Percentiles rank a stretch among this genome's conserved stretches.
Conservation (phyloP, 1,140 invertebrate species). For the Nasonia longicornis region DNA sequence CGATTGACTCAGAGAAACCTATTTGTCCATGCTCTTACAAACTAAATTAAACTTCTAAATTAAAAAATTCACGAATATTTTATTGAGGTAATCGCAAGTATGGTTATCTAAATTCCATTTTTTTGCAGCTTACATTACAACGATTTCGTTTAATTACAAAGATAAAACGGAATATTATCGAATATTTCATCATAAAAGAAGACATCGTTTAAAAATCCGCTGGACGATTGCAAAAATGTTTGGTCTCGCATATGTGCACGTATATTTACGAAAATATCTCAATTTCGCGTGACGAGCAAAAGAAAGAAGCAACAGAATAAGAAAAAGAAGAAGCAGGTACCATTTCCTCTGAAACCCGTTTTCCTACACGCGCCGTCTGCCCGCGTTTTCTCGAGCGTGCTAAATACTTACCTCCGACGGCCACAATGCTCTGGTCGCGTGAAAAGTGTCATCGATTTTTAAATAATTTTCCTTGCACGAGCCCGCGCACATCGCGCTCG, state of each 20-base stretch:
- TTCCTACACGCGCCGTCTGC: neutral
- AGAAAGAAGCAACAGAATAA: neutral
- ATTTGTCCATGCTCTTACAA: neutral
- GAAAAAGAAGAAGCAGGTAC: neutral
- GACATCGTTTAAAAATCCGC: no score
- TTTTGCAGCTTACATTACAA: neutral
- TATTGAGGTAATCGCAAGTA: neutral
- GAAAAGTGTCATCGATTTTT: conserved; percentile 1
- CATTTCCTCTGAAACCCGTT: conserved; percentile 17
- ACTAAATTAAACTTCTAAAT: neutral
- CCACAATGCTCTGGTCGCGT: neutral
- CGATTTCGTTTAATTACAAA: neutral
- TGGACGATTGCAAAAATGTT: no score
- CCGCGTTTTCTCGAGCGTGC: conserved; percentile 7
- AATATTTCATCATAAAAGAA: no score
- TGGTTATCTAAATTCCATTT: neutral
- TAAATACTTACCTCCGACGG: neutral
- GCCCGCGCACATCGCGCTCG: neutral
- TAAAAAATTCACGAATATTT: neutral
- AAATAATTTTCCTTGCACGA: neutral
- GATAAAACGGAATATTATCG: no score
- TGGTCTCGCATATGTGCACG: no score
- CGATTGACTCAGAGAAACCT: neutral
- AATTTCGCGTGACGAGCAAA: neutral
- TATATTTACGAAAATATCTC: no score